These are phyloP conservation scores for Pasiphila rectangulata DNA, from an alignment of 2,888 invertebrate species.

Conservation along the genomic window DNA sequence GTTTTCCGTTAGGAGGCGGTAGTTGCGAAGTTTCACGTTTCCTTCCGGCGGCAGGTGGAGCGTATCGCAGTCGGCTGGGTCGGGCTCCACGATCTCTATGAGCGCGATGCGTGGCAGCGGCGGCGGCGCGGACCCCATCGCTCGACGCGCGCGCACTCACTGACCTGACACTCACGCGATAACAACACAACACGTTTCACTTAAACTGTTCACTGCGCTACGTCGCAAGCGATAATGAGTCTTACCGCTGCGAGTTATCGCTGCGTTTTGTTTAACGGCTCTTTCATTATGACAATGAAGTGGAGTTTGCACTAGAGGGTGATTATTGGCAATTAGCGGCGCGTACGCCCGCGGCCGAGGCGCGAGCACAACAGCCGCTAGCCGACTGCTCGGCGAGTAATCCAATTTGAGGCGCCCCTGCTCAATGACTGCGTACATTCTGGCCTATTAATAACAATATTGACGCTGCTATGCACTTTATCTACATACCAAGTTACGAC, in stretches of 20 bases:
- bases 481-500: no score
- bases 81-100: slow-evolving; percentile 62
- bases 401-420: slow-evolving; percentile 25
- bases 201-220: no score
- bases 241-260: background rate
- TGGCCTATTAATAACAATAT: slow-evolving; percentile 14
- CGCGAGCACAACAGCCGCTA: slow-evolving; percentile 13
- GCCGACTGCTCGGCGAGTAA: slow-evolving; percentile 20
- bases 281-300: no score
- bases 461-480: background rate
- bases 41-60: slow-evolving; percentile 57
- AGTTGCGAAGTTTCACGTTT: slow-evolving; percentile 64
- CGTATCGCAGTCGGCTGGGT: slow-evolving; percentile 50
- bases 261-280: no score
- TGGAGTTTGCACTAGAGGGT: no score
- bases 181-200: slow-evolving; percentile 12
- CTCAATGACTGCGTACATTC: slow-evolving; percentile 18
- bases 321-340: background rate
- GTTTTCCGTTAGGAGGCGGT: slow-evolving; percentile 60
- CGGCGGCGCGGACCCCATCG: slow-evolving; percentile 47
- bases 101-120: slow-evolving; percentile 40
- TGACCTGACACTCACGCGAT: slow-evolving; percentile 18
- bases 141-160: slow-evolving; percentile 48
- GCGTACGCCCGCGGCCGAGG: slow-evolving; percentile 17
- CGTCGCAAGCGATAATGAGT: no score